Conservation (phyloP, 2,888 invertebrate species). For the Chalcosyrphus nemorum region DNA sequence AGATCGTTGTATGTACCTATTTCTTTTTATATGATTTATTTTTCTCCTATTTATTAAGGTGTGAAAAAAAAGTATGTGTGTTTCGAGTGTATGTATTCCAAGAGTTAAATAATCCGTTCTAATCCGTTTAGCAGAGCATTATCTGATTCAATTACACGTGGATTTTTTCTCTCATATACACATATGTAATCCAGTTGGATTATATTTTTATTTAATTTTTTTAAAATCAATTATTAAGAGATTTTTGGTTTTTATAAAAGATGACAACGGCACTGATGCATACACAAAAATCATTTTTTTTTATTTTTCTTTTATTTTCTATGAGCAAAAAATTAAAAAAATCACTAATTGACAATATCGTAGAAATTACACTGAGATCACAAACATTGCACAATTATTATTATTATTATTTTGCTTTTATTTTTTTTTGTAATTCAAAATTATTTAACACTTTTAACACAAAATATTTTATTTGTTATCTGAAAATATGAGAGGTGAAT, state of each 20-base stretch:
- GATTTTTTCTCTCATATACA: neutral
- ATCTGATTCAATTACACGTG: constrained; percentile 2
- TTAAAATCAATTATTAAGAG: constrained; percentile 57
- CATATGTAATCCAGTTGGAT: neutral
- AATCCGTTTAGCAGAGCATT: constrained; percentile 26
- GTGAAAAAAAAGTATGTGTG: neutral
- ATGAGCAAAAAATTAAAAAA: neutral
- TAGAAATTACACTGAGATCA: constrained; percentile 40
- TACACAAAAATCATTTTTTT: constrained; percentile 62
- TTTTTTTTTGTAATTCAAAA: neutral
- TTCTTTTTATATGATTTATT: constrained; percentile 8
- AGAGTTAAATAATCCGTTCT: constrained; percentile 43
- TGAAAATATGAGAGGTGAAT: constrained; percentile 28
- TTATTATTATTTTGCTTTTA: neutral
- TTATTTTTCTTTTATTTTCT: constrained; percentile 11
- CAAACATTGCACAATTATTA: constrained; percentile 39
- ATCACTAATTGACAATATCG: constrained; percentile 52
- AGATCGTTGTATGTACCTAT: neutral
- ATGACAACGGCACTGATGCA: constrained; percentile 50
- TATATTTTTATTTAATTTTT: constrained; percentile 55
- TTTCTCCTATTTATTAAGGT: neutral
- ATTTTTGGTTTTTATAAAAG: constrained; percentile 44
- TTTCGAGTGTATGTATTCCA: constrained; percentile 9
- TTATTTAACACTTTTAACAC: constrained; percentile 73
- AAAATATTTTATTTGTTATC: constrained; percentile 54